Evolutionary conservation across 2,888 invertebrate species (phyloP).

Genomic region (Phortica magna): DNA sequence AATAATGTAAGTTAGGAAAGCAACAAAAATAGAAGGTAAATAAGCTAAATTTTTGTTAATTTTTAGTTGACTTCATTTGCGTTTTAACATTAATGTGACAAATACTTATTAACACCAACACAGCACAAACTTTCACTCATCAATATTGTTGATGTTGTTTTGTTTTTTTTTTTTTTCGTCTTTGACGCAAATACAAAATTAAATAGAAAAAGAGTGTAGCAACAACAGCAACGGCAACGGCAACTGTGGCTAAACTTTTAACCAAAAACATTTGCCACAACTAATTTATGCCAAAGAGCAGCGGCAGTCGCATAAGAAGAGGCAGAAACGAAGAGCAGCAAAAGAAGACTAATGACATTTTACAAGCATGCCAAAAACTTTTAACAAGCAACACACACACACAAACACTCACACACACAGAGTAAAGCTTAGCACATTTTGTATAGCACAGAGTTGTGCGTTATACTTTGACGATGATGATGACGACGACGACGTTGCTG

Average conservation of each 20-base stretch:
- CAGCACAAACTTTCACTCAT: conserved; percentile 62
- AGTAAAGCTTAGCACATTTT: not conserved
- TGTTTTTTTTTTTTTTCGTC: no score
- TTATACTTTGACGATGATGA: no score
- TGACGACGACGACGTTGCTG: no score
- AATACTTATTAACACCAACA: conserved; percentile 3
- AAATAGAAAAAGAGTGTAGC: no score
- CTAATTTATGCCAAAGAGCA: conserved; percentile 64
- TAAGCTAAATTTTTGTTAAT: not conserved
- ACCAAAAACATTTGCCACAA: conserved; percentile 43
- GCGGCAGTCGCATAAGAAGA: not conserved
- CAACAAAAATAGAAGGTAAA: not conserved
- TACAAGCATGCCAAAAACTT: conserved; percentile 59
- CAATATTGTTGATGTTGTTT: conserved; percentile 65
- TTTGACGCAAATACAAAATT: no score
- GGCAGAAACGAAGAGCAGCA: not conserved
- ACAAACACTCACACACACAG: not conserved
- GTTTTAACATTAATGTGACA: not conserved
- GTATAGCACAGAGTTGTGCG: conserved; percentile 21
- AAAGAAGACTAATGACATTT: conserved; percentile 69
- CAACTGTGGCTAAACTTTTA: conserved; percentile 18
- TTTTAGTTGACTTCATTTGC: not conserved
- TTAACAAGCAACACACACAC: not conserved
- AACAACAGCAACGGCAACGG: conserved; percentile 40
- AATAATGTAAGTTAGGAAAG: no score